Percentiles rank a stretch among this genome's conserved stretches.
phyloP scores from a whole-genome alignment of 2,797 vertebrate species.

The Geotrypetes seraphini region DNA sequence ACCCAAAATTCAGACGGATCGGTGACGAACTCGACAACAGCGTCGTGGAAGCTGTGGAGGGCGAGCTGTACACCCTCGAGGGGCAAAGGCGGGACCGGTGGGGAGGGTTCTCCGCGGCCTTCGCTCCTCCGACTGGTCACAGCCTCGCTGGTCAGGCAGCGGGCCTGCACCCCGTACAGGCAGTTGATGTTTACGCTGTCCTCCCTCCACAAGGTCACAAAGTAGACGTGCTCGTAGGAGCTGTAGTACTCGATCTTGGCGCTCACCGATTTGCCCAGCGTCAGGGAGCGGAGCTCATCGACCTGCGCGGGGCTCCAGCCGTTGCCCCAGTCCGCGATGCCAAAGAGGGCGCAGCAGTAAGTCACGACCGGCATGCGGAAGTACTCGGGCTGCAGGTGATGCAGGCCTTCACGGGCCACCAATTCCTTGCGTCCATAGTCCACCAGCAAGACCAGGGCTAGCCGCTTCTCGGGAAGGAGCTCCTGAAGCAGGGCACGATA shows the following conservation, averaged over 20 bases:
- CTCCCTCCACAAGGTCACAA: slow-evolving; percentile 71
- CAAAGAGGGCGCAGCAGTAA: slow-evolving; percentile 74
- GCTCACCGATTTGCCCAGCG: slow-evolving; percentile 61
- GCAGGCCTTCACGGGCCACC: slow-evolving; percentile 56
- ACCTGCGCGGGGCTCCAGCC: slow-evolving; percentile 70
- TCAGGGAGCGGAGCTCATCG: slow-evolving; percentile 55
- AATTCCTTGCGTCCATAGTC: slow-evolving; percentile 79
- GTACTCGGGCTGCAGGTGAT: slow-evolving; percentile 63
- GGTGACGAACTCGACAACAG: slow-evolving; percentile 55
- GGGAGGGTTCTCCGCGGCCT: rapidly evolving
- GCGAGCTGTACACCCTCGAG: slow-evolving; percentile 22
- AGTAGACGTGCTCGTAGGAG: slow-evolving; percentile 75
- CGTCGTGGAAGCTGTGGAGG: slow-evolving; percentile 44
- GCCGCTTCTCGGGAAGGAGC: slow-evolving; percentile 36
- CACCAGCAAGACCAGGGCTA: slow-evolving; percentile 72
- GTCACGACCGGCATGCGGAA: slow-evolving; percentile 87
- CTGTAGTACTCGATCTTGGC: slow-evolving; percentile 78
- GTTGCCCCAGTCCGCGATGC: slow-evolving; percentile 60
- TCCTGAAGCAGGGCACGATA: slow-evolving; percentile 55
- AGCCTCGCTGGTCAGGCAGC: slow-evolving; percentile 21
- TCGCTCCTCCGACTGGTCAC: neutral
- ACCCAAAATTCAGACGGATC: slow-evolving; percentile 83
- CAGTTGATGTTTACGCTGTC: slow-evolving; percentile 70
- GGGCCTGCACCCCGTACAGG: slow-evolving; percentile 53
- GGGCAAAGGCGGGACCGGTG: neutral